Conservation (phyloP, 2,888 invertebrate species). For the Lissocephala sabroskyi region DNA sequence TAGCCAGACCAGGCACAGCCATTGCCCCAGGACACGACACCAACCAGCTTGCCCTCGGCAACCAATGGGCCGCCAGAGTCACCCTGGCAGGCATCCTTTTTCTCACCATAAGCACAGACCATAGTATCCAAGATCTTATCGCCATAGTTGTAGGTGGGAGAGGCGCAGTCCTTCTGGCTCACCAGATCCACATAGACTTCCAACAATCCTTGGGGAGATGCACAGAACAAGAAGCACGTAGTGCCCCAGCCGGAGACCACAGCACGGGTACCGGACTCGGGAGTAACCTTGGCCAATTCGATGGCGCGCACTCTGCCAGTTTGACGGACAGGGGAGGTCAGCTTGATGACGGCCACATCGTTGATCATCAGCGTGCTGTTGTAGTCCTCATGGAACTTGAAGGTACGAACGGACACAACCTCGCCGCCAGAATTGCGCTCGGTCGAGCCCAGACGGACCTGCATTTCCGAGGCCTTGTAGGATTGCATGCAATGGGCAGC, state of each 20-base stretch:
- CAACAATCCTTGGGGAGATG: slow-evolving; percentile 20
- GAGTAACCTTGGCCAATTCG: slow-evolving; percentile 34
- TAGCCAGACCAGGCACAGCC: slow-evolving; percentile 47
- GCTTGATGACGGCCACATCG: slow-evolving; percentile 69
- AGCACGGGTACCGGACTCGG: slow-evolving; percentile 40
- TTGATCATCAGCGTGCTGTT: slow-evolving; percentile 56
- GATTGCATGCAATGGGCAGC: slow-evolving; percentile 69
- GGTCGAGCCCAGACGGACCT: slow-evolving; percentile 67
- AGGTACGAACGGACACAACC: slow-evolving; percentile 47
- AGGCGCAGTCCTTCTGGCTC: slow-evolving; percentile 61
- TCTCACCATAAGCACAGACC: slow-evolving; percentile 49
- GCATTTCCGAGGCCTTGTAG: slow-evolving; percentile 16
- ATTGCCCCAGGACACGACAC: slow-evolving; percentile 65
- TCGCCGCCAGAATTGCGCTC: slow-evolving; percentile 61
- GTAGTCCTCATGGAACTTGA: slow-evolving; percentile 54
- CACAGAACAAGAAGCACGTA: slow-evolving; percentile 31
- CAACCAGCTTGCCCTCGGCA: slow-evolving; percentile 40
- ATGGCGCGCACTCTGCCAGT: slow-evolving; percentile 39
- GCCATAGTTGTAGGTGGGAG: slow-evolving; percentile 70
- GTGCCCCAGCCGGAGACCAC: slow-evolving; percentile 63
- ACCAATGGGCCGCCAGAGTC: slow-evolving; percentile 68
- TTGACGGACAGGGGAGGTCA: slow-evolving; percentile 38
- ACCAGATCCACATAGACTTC: slow-evolving; percentile 38
- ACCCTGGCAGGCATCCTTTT: slow-evolving; percentile 62
- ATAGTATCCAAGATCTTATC: slow-evolving; percentile 32